Conservation (phyloP, 2,113 vertebrate genomes). For the Micronycteris hirsuta region DNA sequence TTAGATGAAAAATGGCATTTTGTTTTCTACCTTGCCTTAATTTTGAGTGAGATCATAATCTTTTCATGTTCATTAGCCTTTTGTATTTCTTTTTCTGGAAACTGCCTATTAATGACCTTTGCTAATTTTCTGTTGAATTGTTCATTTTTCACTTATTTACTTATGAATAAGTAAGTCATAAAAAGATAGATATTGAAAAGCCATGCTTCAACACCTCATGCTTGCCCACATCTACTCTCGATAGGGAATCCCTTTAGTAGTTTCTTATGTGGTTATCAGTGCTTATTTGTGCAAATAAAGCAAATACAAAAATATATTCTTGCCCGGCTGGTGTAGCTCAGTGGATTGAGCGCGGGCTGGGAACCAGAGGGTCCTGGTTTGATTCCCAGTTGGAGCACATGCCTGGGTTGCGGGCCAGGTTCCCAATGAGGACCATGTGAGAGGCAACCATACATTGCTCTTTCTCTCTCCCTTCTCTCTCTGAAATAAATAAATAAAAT, state of each 20-base stretch:
- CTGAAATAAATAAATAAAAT: too few species aligned
- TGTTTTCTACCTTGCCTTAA: not conserved
- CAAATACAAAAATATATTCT: not conserved
- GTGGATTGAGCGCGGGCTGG: too few species aligned
- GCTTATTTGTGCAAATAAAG: not conserved
- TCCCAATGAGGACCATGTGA: too few species aligned
- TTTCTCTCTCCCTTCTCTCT: too few species aligned
- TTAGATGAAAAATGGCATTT: constrained; percentile 33
- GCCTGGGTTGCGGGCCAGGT: too few species aligned
- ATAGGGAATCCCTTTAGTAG: not conserved
- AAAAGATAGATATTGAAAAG: not conserved
- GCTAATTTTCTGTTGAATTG: not conserved
- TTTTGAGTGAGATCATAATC: constrained; percentile 28
- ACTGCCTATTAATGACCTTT: not conserved
- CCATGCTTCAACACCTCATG: not conserved
- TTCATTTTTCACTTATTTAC: constrained; percentile 1
- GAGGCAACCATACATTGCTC: too few species aligned
- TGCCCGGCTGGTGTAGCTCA: too few species aligned
- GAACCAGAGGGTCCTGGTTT: too few species aligned
- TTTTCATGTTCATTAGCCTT: constrained; percentile 32
- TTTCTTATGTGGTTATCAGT: not conserved
- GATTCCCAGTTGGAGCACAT: too few species aligned
- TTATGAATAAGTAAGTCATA: not conserved
- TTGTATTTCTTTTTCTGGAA: constrained; percentile 38
- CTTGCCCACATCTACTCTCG: not conserved